Base-by-base conservation (phyloP, 30 jellyfish, hydroid and myxozoan species). In the Phacellophora camtschatica region DNA sequence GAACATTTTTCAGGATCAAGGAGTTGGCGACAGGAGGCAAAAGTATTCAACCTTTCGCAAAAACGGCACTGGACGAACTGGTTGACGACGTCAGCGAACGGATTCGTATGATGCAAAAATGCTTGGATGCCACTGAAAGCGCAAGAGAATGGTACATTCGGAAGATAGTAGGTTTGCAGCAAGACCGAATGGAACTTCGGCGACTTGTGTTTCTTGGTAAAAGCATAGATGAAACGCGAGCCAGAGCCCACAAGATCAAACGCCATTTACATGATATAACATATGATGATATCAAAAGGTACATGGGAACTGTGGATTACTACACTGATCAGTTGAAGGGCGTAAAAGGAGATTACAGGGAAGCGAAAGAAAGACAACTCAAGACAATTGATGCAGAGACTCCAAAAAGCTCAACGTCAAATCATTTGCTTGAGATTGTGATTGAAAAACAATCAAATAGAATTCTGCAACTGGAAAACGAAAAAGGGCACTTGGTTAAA, bases 151-250 rank as follows among this genome's bases (percentile, higher is more conserved):
- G 82, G 90, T 77, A 64, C 66, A 28, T 34, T 46, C 62, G 37
- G 50, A 77, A 39, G 66, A 77, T 77, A 1, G 15, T 73, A 20
- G 8, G 34, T 20, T 33, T 77, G 66, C 90, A 77, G 75, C 77
- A 77, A 35, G 81, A 77, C 66, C 41, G 78, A 53, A 77, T 77
- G 90, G 90, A 77, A 33, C 82, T 77, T 10, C 65, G 82, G 11
- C 68, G 90, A 19, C 50, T 65, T 53, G 90, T 77, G 34, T 77
- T 56, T 59, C 41, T 77, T n/a, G 81, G 82, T 16, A 61, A 24
- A 46, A 35, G 53, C 45, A 65, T 23, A 53, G 71, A 61, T 7
- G 90, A 77, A 7, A 32, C 86, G 1, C 72, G 33, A 12, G 50
- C 82, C 28, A 77, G 45, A 53, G 70, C 43, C 65, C 27, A 49